Evolutionary conservation across 2,888 invertebrate species (phyloP).

Genomic region (Mythimna ferrago): DNA sequence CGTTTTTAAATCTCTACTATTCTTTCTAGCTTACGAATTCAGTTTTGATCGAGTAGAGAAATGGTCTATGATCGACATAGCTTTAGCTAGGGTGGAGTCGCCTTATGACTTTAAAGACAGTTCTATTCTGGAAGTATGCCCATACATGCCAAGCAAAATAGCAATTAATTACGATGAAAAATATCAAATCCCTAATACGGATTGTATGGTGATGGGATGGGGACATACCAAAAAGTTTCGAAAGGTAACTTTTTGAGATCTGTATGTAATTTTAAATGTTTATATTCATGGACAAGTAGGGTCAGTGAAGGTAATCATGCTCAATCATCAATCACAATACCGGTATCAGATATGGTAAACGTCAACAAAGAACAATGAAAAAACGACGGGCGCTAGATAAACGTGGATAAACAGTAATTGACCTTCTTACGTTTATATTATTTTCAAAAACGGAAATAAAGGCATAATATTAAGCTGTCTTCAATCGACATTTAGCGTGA

Average conservation of each 20-base stretch:
- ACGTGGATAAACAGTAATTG: no score
- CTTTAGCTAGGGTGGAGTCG: conserved; percentile 32
- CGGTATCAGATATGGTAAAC: neutral
- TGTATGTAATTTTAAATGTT: neutral
- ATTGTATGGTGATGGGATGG: conserved; percentile 39
- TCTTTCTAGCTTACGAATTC: conserved; percentile 25
- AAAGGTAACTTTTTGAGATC: conserved; percentile 12
- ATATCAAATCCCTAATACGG: conserved; percentile 9
- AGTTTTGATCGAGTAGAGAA: conserved; percentile 7
- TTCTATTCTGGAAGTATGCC: neutral
- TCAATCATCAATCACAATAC: neutral
- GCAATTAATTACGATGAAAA: conserved; percentile 14
- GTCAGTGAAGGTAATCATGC: neutral
- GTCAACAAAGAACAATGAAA: neutral
- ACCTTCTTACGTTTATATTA: no score
- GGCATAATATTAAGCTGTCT: no score
- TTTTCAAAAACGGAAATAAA: no score
- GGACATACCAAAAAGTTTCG: conserved; percentile 24
- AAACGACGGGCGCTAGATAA: no score
- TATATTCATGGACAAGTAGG: neutral
- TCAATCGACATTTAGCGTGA: no score
- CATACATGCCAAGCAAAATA: conserved; percentile 23
- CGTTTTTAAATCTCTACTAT: neutral
- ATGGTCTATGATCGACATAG: conserved; percentile 34
- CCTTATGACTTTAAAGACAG: conserved; percentile 5